Percentiles rank a stretch among this genome's conserved stretches.
These are phyloP conservation scores for Epinotia brunnichana DNA, from an alignment of 2,888 invertebrate species.

Conservation along the genomic window DNA sequence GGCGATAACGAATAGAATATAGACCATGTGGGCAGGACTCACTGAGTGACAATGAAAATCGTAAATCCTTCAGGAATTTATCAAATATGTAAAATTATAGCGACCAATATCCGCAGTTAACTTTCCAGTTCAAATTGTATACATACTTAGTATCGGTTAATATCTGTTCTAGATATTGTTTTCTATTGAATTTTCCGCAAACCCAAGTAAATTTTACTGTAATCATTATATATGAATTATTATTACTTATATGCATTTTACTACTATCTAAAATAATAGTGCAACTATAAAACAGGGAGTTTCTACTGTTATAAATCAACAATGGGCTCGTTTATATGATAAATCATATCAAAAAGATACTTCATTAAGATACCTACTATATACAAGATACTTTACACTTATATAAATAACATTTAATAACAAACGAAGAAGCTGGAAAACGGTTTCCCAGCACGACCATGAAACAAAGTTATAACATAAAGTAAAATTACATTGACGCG, in stretches of 20 bases:
- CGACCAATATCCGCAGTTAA: too few relatives aligned
- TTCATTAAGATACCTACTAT: not conserved
- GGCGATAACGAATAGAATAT: constrained; percentile 51
- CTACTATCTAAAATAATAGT: not conserved
- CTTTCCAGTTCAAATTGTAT: too few relatives aligned
- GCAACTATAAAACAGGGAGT: not conserved
- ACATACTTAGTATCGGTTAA: too few relatives aligned
- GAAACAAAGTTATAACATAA: constrained; percentile 24
- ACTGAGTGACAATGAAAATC: not conserved
- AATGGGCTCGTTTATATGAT: not conserved
- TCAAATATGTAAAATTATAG: too few relatives aligned
- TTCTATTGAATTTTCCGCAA: too few relatives aligned
- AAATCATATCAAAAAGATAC: not conserved
- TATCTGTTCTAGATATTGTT: too few relatives aligned
- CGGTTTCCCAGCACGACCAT: constrained; percentile 17
- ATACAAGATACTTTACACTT: constrained; percentile 11
- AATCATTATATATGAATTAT: too few relatives aligned
- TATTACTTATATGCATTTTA: too few relatives aligned
- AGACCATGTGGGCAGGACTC: not conserved
- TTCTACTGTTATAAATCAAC: not conserved
- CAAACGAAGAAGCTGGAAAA: not conserved
- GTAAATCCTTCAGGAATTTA: too few relatives aligned
- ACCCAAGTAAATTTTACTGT: too few relatives aligned
- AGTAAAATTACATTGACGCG: constrained; percentile 21
- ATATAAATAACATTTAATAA: not conserved